A percentile compares a stretch with the other conserved stretches of the same genome.
phyloP scores from a whole-genome alignment of 1,140 invertebrate species.

The Nephila pilipes region DNA sequence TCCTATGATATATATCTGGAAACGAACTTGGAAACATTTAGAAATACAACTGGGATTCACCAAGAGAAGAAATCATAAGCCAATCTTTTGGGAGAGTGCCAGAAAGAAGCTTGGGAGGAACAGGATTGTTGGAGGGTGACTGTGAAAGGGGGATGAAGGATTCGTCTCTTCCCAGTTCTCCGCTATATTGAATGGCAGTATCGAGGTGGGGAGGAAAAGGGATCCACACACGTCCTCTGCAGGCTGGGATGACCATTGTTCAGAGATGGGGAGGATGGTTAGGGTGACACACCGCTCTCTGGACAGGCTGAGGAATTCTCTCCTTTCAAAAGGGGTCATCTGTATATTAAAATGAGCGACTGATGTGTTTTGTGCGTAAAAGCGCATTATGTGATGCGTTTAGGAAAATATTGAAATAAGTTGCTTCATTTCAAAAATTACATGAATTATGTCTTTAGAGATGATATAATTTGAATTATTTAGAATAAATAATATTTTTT shows the following conservation, averaged over 20 bases:
- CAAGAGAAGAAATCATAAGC: constrained; percentile 40
- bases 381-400: too few species aligned
- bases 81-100: neutral
- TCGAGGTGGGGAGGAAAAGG: neutral
- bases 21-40: neutral
- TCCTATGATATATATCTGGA: too few species aligned
- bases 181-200: neutral
- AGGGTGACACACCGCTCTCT: neutral
- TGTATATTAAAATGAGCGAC: neutral
- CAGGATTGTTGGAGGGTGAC: neutral
- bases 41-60: neutral
- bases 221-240: constrained; percentile 16
- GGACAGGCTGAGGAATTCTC: constrained; percentile 28
- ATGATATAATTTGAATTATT: too few species aligned
- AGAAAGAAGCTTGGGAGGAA: neutral
- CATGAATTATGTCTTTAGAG: too few species aligned
- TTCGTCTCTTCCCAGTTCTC: neutral
- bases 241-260: constrained; percentile 63
- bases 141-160: neutral
- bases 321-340: neutral
- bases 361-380: too few species aligned
- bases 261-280: neutral
- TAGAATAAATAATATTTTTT: too few species aligned
- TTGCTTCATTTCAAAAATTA: too few species aligned
- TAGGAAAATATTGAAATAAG: too few species aligned